phyloP scores from a whole-genome alignment of 1,140 invertebrate genomes.

The Sminthurides bifidus region DNA sequence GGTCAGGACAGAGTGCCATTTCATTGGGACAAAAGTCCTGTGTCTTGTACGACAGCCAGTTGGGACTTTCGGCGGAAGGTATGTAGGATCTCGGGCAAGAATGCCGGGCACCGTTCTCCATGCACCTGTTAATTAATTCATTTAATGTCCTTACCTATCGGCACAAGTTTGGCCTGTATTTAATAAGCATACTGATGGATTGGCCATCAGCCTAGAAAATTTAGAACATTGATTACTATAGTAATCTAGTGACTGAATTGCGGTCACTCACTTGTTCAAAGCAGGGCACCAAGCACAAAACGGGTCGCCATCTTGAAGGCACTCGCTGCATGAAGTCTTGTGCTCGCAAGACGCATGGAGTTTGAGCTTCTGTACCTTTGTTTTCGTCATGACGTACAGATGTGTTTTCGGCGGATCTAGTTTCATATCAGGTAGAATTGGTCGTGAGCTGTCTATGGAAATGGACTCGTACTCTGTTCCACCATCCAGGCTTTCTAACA shows the following conservation, averaged over 20 bases:
- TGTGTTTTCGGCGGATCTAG: neutral
- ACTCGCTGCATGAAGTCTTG: neutral
- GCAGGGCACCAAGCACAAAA: neutral
- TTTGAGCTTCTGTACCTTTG: neutral
- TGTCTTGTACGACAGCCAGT: neutral
- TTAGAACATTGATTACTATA: too few species aligned
- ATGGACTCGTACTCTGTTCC: neutral
- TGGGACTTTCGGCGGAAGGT: neutral
- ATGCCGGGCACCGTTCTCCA: too few species aligned
- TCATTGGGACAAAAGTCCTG: neutral
- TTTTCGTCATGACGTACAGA: neutral
- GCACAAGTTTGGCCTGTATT: neutral
- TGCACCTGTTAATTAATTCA: neutral
- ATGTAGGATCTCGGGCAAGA: neutral
- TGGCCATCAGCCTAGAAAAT: too few species aligned
- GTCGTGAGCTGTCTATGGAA: neutral
- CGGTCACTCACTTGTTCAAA: neutral
- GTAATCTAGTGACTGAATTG: too few species aligned
- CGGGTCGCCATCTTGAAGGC: neutral
- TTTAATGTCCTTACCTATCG: neutral
- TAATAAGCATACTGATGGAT: too few species aligned
- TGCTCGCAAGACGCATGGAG: neutral
- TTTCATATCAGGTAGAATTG: neutral
- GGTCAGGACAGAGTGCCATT: neutral
- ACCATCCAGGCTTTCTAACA: neutral